Evolutionary conservation across 2,797 vertebrate species (phyloP).

Genomic region (Microcaecilia unicolor): DNA sequence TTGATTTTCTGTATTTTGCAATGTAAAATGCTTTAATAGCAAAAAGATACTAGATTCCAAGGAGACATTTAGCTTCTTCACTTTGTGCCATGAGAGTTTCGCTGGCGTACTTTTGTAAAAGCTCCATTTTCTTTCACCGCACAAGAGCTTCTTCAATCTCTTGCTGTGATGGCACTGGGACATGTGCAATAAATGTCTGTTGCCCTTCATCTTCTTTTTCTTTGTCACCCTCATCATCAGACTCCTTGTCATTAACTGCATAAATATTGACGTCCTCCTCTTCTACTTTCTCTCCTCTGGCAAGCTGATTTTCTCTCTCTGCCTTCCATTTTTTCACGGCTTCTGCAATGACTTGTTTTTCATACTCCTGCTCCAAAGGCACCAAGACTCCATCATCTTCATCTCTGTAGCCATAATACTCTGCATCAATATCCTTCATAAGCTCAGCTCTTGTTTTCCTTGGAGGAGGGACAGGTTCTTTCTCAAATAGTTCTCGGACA

Average conservation of each 20-base stretch:
- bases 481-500: constrained; percentile 90
- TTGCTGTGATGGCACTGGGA: no score
- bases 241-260: constrained; percentile 67
- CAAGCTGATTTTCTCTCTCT: constrained; percentile 66
- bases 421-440: constrained; percentile 92
- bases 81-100: constrained; percentile 90
- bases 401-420: constrained; percentile 92
- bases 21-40: constrained; percentile 10
- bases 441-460: constrained; percentile 88
- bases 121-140: constrained; percentile 91
- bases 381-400: constrained; percentile 89
- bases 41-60: constrained; percentile 62
- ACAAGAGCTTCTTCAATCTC: constrained; percentile 94
- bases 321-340: constrained; percentile 78
- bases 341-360: constrained; percentile 72
- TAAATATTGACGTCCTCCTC: constrained; percentile 86
- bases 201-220: no score
- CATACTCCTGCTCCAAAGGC: constrained; percentile 79
- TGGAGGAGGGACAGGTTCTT: constrained; percentile 79
- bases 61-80: constrained; percentile 74
- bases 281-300: constrained; percentile 56
- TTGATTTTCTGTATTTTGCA: no score
- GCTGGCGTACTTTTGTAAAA: constrained; percentile 87
- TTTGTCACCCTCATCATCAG: no score
- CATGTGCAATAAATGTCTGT: no score